Base-by-base conservation (phyloP, 2,113 vertebrate species). In the Cyprinodon variegatus region DNA sequence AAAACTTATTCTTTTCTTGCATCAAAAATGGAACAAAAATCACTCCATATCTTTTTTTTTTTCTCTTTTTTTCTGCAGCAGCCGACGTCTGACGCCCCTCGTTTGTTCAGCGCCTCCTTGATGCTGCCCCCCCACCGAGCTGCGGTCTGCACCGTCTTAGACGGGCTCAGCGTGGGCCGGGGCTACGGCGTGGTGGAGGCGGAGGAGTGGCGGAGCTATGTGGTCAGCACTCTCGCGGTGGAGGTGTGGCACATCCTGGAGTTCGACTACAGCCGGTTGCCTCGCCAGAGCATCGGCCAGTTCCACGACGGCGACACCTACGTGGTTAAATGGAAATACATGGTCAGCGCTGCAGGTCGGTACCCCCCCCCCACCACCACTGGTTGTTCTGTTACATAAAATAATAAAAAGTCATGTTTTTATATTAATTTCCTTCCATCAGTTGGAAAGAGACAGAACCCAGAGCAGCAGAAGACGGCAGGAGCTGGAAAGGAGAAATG, bases 191-290 rank as follows among this genome's bases (percentile, higher is more conserved):
- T 95, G 1, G 94, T 99, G 60, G 95, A 97, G 87, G 95, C 94
- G 0, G 90, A 93, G 57, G 96, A 96, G 80, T 95, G 97, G 77
- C 95, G 93, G 22, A 57, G 50, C 17, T 95, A 97, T 72, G 96
- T 98, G 93, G 95, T 99, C 48, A 87, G 92, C 90, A 97, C 95
- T 0, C 85, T 93, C 3, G 94, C 95, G 0, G 98, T 98, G 82
- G 97, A 98, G 3, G 97, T 98, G 43, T 99, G 98, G 98, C 98
- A 99, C 80, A 98, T 99, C 86, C 91, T 99, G 75, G 98, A 99
- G 88, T 99, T 98, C 0, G 98, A 99, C 93, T 99, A 99, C 70
- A 99, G 98, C 85, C 93, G 98, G 36, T 94, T 99, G 53, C 98
- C 97, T 8, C 96, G 95, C 11, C 97, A 97, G 93, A 99, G 98